Evolutionary conservation across 1,140 invertebrate species (phyloP), one percentile per base, ranked within the genome.

Genomic region (Stenopsyche tienmushanensis): DNA sequence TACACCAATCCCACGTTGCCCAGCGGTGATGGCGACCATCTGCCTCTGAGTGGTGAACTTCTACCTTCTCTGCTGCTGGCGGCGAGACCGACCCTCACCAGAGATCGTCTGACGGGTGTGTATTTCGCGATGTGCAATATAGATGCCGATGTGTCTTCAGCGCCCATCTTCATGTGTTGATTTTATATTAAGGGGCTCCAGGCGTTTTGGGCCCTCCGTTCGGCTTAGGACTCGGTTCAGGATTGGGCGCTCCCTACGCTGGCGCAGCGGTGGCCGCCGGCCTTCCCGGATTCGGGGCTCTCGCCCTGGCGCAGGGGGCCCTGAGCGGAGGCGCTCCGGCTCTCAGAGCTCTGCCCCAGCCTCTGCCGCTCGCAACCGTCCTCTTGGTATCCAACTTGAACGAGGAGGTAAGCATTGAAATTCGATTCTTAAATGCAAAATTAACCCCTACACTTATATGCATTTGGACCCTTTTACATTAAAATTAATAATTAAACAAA

Each of bases 1-100:
- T 99, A 97, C 82, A 99, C 97, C 67, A 99, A 99, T 80, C 96
- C 97, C 21, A 91, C 88, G 73, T 85, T 99, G 74, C 96, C 97
- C 0, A 93, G 93, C 45, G 97, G 97, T 20, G 97, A 99, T 72
- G 84, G 79, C 15, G 78, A 80, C 69, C 85, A 85, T 73, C 82
- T 89, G 72, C 81, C 88, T 62, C 82, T 89, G 75, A 86, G 86
- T 73, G 82, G 84, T 74, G 84, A 87, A 73, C 83, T 87, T 67
- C 85, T 87, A 74, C 80, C 80, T 29, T 79, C 81, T 72, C 80
- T 82, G 74, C 79, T 83, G 75, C 81, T 82, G 73, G 83, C 82
- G 74, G 80, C 78, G 72, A 75, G 78, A 73, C 75, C 78, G 72
- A 77, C 77, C 17, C 64, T 78, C 17, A 72, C 77, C 41, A 74